These are phyloP conservation scores for Drosophila simulans DNA, from an alignment of 1,140 invertebrate genomes.

Conservation along the genomic window DNA sequence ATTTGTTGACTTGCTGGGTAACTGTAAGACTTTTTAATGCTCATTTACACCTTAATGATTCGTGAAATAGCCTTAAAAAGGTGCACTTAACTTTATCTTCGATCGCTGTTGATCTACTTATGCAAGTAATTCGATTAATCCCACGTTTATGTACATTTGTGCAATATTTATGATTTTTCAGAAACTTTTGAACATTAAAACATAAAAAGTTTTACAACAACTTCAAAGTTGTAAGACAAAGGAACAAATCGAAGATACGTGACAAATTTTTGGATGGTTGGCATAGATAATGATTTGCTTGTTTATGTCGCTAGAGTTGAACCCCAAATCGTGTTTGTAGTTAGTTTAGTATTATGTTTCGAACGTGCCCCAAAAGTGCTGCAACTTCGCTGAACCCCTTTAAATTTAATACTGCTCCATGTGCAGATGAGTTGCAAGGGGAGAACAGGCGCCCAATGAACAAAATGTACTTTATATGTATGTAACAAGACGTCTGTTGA, in stretches of 20 bases:
- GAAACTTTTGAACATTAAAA: not conserved
- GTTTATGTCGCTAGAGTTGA: no score
- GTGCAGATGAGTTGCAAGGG: not conserved
- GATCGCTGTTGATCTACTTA: conserved; percentile 2
- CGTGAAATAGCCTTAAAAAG: not conserved
- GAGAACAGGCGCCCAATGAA: conserved; percentile 31
- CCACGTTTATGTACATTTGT: no score
- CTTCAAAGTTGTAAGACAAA: not conserved
- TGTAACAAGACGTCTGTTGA: conserved; percentile 71
- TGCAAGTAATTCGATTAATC: not conserved
- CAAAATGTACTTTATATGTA: conserved; percentile 72
- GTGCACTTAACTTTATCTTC: not conserved
- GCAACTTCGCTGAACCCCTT: not conserved
- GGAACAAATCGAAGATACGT: conserved; percentile 17
- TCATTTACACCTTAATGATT: conserved; percentile 15
- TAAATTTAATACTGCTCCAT: conserved; percentile 1
- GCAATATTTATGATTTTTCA: not conserved
- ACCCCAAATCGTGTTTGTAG: conserved; percentile 15
- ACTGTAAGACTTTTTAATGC: conserved; percentile 6
- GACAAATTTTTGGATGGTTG: conserved; percentile 9
- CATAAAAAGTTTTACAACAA: not conserved
- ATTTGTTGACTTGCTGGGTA: conserved; percentile 9
- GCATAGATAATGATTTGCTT: not conserved
- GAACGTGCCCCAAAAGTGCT: conserved; percentile 22
- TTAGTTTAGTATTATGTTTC: conserved; percentile 19